Base-by-base conservation (phyloP, 2,113 vertebrate genomes). In the Cyprinodon variegatus region DNA sequence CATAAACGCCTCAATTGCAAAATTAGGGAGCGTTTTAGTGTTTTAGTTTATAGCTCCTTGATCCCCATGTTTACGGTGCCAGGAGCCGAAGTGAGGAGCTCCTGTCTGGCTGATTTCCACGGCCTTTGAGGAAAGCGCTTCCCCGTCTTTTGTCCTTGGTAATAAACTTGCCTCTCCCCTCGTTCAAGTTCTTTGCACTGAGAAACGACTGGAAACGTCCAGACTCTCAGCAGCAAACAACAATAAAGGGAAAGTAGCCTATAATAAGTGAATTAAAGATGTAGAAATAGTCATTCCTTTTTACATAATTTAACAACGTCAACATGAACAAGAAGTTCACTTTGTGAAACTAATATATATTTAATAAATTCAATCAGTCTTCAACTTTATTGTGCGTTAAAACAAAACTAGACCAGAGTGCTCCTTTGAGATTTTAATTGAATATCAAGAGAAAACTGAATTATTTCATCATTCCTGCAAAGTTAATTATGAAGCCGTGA, bases 141-240 rank as follows among this genome's bases (percentile, higher is more conserved):
- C 94, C 95, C 90, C 95, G 93, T 94, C 97, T 93, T 95, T 97
- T 99, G 93, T 99, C 97, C 95, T 98, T 99, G 95, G 97, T 99
- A 95, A 99, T 99, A 95, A 99, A 99, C 95, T 98, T 98, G 94
- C 96, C 96, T 91, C 95, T 95, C 89, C 91, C 96, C 94, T 91
- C 92, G 92, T 93, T 95, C 94, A 91, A 95, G 95, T 88, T 95
- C 94, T 84, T 80, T 83, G 86, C 86, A 74, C 68, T 90, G n/a
- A 83, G 65, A 76, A 57, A 57, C 50, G 50, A 6, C 17, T 57
- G 5, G 50, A 57, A n/a, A 9, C 17, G 17, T 57, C 17, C 50
- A 57, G 50, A 57, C 50, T 57, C 50, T 9, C 50, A 57, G 50
- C 50, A n/a, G 17, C 50, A 14, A 17, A 10, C 50, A 9, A 20